Percentiles rank a stretch among this genome's conserved stretches.
These are phyloP conservation scores for Alviniconcha strummeri DNA, from an alignment of 2,888 invertebrate genomes.

Conservation along the genomic window DNA sequence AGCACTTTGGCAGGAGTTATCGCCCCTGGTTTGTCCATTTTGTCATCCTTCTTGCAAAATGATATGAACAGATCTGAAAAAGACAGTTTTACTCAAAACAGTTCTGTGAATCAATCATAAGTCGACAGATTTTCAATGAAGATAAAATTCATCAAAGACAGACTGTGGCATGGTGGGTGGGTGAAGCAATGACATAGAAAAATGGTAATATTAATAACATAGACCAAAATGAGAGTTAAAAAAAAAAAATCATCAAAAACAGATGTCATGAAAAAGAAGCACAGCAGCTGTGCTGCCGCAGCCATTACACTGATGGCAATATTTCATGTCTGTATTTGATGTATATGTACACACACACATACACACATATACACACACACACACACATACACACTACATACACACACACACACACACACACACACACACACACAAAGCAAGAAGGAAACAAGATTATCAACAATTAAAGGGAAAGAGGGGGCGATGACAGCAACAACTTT, in stretches of 20 bases:
- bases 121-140: no score
- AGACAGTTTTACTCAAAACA: background rate
- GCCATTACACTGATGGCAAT: no score
- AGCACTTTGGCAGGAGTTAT: constrained; percentile 55
- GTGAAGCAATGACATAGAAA: background rate
- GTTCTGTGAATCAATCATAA: background rate
- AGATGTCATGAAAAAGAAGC: background rate
- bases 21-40: constrained; percentile 38
- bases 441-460: background rate
- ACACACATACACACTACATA: background rate
- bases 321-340: no score
- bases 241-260: background rate
- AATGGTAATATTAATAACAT: background rate
- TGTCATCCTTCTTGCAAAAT: constrained; percentile 54
- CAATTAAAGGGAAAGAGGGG: background rate
- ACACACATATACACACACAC: background rate
- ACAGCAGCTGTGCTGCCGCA: background rate
- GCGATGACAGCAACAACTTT: no score
- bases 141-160: no score
- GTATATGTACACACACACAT: background rate
- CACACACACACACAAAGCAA: background rate
- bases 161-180: no score
- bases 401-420: background rate
- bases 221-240: background rate
- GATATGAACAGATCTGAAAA: constrained; percentile 64